Conservation (phyloP, 2,113 vertebrate genomes). For the Caranx ignobilis region DNA sequence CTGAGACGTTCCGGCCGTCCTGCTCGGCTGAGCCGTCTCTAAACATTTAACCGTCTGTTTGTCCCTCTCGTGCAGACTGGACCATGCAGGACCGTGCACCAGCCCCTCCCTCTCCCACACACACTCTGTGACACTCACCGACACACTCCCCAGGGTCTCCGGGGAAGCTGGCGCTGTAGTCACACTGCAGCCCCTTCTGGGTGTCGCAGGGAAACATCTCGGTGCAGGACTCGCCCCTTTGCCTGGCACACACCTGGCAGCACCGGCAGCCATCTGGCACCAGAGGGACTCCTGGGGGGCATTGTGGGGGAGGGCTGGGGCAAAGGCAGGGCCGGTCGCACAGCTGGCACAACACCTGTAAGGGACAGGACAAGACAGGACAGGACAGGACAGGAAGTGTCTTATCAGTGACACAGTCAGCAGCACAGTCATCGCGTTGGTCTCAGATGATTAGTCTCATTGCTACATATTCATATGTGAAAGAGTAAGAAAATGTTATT, state of each 20-base stretch:
- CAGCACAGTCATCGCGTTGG: not conserved
- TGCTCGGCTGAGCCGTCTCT: slow-evolving; percentile 25
- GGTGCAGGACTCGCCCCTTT: slow-evolving; percentile 89
- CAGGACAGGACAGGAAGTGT: not conserved
- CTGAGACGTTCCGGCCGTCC: slow-evolving; percentile 25
- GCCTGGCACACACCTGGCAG: slow-evolving; percentile 90
- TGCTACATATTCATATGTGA: not conserved
- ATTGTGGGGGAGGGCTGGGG: slow-evolving; percentile 82
- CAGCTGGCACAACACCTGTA: slow-evolving; percentile 89
- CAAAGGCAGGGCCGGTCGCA: slow-evolving; percentile 89
- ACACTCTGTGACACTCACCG: slow-evolving; percentile 85
- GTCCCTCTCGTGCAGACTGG: slow-evolving; percentile 1
- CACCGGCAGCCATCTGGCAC: slow-evolving; percentile 92
- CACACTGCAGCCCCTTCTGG: slow-evolving; percentile 88
- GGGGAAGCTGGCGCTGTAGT: slow-evolving; percentile 81
- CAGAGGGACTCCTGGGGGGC: slow-evolving; percentile 85
- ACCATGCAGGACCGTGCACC: not conserved
- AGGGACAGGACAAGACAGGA: not conserved
- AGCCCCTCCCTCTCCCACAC: not conserved
- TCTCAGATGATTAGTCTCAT: not conserved
- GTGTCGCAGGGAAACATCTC: slow-evolving; percentile 86
- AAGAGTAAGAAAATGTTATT: not conserved
- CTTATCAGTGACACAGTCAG: not conserved
- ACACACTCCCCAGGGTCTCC: slow-evolving; percentile 88
- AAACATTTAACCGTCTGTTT: slow-evolving; percentile 53